Evolutionary conservation across 2,113 vertebrate genomes (phyloP), one percentile per base, ranked within the genome.

Genomic region (Triplophysa rosa): DNA sequence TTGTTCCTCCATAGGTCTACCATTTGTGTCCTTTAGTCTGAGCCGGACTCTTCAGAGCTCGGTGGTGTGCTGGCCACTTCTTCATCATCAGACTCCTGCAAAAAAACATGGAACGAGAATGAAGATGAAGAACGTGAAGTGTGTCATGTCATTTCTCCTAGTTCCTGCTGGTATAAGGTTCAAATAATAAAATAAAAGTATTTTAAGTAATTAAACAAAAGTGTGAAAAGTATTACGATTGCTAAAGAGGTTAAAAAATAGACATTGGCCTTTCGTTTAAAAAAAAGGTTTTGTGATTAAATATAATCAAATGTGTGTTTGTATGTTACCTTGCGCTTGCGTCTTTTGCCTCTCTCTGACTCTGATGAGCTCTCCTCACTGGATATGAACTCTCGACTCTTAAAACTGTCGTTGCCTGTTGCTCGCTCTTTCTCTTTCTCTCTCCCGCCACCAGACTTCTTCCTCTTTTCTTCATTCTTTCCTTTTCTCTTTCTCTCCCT

Each of bases 331-430:
- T 85, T 85, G 81, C 69, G 81, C 52, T 83, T 88, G 82, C 90
- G 90, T 84, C 88, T 88, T 59, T 90, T 92, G 62, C 84, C 91
- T 82, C 91, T 92, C 86, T 93, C 94, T 69, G 95, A 93, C 0
- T 87, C 93, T 0, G 94, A 95, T 29, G 94, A 95, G 83, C 95
- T 96, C 83, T 95, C 95, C 0, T 95, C 94, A 0, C 95, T 95
- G 78, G 95, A 95, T 78, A 96, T 95, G 1, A 95, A 96, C 37
- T 95, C 95, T 75, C 92, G 95, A 89, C 95, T 95, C 86, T 95
- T 96, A 86, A 94, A 95, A 84, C 91, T 94, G 78, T 95, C 94
- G 0, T 88, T 91, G 5, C 82, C 80, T 16, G 92, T 90, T 1
- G 91, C 88, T 71, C 84, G 93, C 78, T 92, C 90, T 64, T 84